Conservation (phyloP, 2,797 vertebrate genomes). For the Atherinosoma microstoma region DNA sequence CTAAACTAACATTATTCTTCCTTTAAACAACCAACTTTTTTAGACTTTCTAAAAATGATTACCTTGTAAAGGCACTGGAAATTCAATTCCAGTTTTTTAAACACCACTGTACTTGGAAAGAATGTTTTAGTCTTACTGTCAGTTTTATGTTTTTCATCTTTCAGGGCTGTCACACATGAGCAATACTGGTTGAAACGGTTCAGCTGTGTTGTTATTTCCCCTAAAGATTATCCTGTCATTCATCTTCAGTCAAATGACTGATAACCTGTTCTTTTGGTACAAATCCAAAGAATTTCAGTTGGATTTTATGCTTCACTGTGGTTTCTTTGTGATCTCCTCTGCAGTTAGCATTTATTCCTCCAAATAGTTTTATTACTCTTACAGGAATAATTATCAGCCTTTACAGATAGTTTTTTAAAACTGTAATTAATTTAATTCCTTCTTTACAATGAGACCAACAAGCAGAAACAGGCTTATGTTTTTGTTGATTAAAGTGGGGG, state of each 20-base stretch:
- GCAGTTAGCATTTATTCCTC: constrained; percentile 10
- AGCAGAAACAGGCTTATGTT: not conserved
- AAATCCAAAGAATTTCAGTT: constrained; percentile 15
- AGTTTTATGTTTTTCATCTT: constrained; percentile 12
- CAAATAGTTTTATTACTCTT: constrained; percentile 15
- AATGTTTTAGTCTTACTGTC: constrained; percentile 1
- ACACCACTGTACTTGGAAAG: not conserved
- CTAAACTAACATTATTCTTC: constrained; percentile 8
- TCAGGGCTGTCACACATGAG: constrained; percentile 19
- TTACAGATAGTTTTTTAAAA: not conserved
- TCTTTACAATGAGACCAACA: not conserved
- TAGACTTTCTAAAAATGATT: not conserved
- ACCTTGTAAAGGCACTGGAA: not conserved
- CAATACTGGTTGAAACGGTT: constrained; percentile 20
- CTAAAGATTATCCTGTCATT: constrained; percentile 6
- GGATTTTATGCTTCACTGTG: not conserved
- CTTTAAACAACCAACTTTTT: constrained; percentile 5
- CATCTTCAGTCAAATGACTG: constrained; percentile 8
- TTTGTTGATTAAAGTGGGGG: not conserved
- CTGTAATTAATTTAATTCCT: not conserved
- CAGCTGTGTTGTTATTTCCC: constrained; percentile 20
- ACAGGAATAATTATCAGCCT: not conserved
- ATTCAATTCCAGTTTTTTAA: not conserved
- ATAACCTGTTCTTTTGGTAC: constrained; percentile 5
- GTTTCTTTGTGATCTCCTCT: constrained; percentile 10